Evolutionary conservation across 2,113 vertebrate species (phyloP), one percentile per base, ranked within the genome.

Genomic region (Lepus timidus): DNA sequence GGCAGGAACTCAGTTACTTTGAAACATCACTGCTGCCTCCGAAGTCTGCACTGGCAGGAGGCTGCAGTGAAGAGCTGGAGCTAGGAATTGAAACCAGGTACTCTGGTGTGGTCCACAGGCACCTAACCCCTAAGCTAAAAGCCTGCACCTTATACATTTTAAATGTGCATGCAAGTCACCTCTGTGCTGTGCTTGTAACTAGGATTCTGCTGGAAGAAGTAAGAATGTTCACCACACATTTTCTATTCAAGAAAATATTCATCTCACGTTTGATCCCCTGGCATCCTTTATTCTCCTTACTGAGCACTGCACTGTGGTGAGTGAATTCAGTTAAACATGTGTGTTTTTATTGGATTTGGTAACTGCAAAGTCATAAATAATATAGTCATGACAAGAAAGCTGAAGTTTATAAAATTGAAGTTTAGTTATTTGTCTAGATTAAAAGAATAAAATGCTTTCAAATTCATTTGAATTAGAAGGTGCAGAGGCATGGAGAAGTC

Each of bases 231-330:
- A 98, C 76, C 99, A 99, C 90, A 90, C 98, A 95, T 99, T 99
- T 96, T 99, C 99, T 91, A 95, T 99, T 97, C 98, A 99, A 96
- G 98, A 99, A 55, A 97, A 98, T 22, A 96, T 98, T 44, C 98
- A 98, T 39, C 99, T 99, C 51, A 98, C 96, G 97, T 99, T 99
- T 70, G 98, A 98, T 55, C 98, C 99, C 22, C 93, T 98, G 52
- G 98, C 99, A 94, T 99, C 99, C 95, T 98, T 99, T 97, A 98
- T 99, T 98, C 99, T 99, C 85, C 99, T 99, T 93, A 99, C 98
- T 58, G 99, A 99, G 96, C 98, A 99, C 96, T 99, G 99, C 93
- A 97, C 99, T 84, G 96, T 99, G 98, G 99, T 99, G 96, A 98
- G 98, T 98, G 81, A 74, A 97, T 92, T 71, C 36, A 97, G 4